phyloP scores from a whole-genome alignment of 1,140 invertebrate genomes.

The Brachionus rotundiformis region DNA sequence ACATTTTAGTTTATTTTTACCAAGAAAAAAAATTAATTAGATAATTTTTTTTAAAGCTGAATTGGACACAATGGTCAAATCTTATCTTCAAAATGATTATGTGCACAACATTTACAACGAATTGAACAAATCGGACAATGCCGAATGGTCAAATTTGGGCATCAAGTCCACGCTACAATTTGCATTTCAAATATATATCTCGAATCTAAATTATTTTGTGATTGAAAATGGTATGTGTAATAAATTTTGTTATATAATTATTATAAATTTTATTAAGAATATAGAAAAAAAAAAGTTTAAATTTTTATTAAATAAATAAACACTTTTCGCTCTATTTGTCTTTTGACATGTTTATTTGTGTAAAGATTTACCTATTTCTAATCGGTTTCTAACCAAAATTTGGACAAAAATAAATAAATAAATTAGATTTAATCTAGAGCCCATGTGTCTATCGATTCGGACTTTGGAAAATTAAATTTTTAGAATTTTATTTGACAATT shows the following conservation, averaged over 20 bases:
- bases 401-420: too few relatives aligned
- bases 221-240: slow-evolving; percentile 34
- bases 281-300: neutral
- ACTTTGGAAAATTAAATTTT: too few relatives aligned
- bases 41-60: neutral
- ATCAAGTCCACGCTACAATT: slow-evolving; percentile 76
- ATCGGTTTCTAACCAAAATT: neutral
- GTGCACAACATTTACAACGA: slow-evolving; percentile 59
- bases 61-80: slow-evolving; percentile 10
- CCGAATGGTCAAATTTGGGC: slow-evolving; percentile 70
- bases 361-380: neutral
- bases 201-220: slow-evolving; percentile 24
- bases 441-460: too few relatives aligned
- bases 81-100: slow-evolving; percentile 18
- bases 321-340: neutral
- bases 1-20: neutral
- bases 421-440: too few relatives aligned
- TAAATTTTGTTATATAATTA: neutral
- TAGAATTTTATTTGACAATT: too few relatives aligned
- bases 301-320: neutral
- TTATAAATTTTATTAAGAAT: too few relatives aligned
- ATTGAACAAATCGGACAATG: slow-evolving; percentile 65
- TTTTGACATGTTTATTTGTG: neutral
- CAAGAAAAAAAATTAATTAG: neutral
- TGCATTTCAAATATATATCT: slow-evolving; percentile 66